Conservation (phyloP, 2,113 vertebrate species). For the Hassar affinis region DNA sequence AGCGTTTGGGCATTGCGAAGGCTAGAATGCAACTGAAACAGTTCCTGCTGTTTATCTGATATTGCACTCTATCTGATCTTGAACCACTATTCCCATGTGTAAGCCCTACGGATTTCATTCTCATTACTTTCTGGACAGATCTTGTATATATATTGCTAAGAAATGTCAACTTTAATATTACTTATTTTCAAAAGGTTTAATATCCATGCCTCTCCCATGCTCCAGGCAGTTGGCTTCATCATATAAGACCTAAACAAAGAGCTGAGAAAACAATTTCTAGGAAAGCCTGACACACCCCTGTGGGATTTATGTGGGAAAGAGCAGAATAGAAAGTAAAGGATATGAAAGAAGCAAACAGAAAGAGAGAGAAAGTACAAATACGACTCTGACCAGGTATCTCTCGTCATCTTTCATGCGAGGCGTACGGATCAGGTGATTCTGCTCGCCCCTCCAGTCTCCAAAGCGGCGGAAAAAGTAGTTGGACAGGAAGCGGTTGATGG, state of each 20-base stretch:
- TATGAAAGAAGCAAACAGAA: not conserved
- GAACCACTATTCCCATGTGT: too few relatives aligned
- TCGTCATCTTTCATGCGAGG: constrained; percentile 97
- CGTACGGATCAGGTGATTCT: constrained; percentile 96
- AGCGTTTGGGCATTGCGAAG: too few relatives aligned
- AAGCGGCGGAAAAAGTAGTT: constrained; percentile 99
- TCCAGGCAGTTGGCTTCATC: not conserved
- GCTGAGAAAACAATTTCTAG: not conserved
- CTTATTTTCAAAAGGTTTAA: not conserved
- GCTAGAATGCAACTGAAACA: too few relatives aligned
- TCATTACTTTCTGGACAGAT: too few relatives aligned
- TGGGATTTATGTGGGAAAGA: not conserved
- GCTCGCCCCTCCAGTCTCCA: constrained; percentile 96
- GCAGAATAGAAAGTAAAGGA: not conserved
- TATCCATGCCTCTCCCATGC: not conserved
- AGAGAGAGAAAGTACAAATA: not conserved
- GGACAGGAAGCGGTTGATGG: constrained; percentile 92
- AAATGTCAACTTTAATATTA: not conserved
- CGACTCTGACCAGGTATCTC: constrained; percentile 86
- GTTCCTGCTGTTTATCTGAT: too few relatives aligned
- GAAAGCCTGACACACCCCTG: constrained; percentile 5
- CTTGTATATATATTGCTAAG: too few relatives aligned
- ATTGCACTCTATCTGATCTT: too few relatives aligned
- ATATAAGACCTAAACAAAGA: not conserved
- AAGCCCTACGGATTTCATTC: too few relatives aligned